Conservation (phyloP, 2,113 vertebrate species). For the Tonatia bakeri region DNA sequence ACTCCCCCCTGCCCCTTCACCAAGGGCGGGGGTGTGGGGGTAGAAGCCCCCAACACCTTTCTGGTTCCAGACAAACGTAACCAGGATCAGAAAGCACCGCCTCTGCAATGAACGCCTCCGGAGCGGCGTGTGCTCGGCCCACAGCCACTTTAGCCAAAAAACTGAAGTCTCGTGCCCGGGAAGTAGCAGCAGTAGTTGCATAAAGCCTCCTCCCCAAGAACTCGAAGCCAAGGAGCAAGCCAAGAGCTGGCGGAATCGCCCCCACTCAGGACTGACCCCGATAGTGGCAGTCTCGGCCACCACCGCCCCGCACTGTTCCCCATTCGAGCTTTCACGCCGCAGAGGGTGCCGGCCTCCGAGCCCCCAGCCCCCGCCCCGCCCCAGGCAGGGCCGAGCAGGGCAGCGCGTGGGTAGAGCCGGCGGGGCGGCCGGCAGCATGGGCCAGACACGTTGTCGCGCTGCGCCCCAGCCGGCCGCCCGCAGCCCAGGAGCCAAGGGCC, state of each 20-base stretch:
- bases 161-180: slow-evolving; percentile 36
- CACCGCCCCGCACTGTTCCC: neutral
- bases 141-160: slow-evolving; percentile 17
- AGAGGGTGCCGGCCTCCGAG: neutral
- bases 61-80: neutral
- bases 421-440: neutral
- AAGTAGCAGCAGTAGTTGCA: slow-evolving; percentile 51
- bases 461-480: neutral
- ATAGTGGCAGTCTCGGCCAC: slow-evolving; percentile 31
- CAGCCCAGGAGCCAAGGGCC: neutral
- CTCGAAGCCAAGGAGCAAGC: neutral
- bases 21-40: no score
- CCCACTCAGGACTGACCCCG: neutral
- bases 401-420: slow-evolving; percentile 2
- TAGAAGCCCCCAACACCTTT: neutral
- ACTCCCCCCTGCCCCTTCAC: neutral
- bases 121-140: slow-evolving; percentile 37
- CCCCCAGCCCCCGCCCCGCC: neutral
- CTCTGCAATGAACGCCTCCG: slow-evolving; percentile 11
- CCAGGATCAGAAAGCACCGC: neutral
- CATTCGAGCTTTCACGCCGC: slow-evolving; percentile 20
- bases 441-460: slow-evolving; percentile 53
- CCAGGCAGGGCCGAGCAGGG: neutral
- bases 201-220: slow-evolving; percentile 18
- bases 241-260: neutral